These are phyloP conservation scores for Atrichornis clamosus DNA, from an alignment of 2,113 vertebrate genomes.

Conservation along the genomic window DNA sequence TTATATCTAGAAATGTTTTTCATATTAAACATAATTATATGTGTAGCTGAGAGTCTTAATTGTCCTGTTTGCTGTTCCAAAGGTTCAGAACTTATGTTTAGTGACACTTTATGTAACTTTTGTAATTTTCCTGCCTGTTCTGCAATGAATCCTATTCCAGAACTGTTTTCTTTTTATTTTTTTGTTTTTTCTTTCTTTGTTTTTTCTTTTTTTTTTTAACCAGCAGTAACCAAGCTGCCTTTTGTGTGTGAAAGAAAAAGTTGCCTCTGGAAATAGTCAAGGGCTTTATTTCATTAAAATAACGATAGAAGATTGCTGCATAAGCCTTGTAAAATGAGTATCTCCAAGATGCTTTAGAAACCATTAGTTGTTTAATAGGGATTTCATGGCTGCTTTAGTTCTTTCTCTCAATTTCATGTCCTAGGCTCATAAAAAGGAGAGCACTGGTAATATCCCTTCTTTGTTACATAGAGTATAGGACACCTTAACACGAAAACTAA, in stretches of 20 bases:
- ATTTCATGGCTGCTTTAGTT: constrained; percentile 49
- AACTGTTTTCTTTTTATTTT: neutral
- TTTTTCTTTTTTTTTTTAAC: neutral
- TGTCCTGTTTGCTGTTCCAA: constrained; percentile 10
- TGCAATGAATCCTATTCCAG: neutral
- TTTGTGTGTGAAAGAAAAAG: neutral
- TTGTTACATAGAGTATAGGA: neutral
- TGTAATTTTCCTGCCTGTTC: neutral
- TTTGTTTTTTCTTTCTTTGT: neutral
- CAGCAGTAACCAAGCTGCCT: neutral
- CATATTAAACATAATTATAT: constrained; percentile 39
- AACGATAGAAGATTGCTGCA: constrained; percentile 7
- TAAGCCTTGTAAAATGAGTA: constrained; percentile 30
- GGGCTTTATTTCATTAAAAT: constrained; percentile 44
- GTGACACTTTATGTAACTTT: neutral
- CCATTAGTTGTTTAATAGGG: constrained; percentile 41
- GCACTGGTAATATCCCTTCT: neutral
- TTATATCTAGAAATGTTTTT: constrained; percentile 31
- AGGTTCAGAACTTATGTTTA: neutral
- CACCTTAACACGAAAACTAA: neutral
- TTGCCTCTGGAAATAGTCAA: constrained; percentile 29
- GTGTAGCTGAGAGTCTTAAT: constrained; percentile 16
- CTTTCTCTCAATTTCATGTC: constrained; percentile 3
- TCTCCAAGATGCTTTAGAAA: constrained; percentile 51
- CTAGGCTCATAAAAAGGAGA: neutral